A percentile compares a stretch with the other conserved stretches of the same genome.
These are phyloP conservation scores for Caenorhabditis wallacei DNA, from an alignment of 2,888 invertebrate genomes.

Conservation along the genomic window DNA sequence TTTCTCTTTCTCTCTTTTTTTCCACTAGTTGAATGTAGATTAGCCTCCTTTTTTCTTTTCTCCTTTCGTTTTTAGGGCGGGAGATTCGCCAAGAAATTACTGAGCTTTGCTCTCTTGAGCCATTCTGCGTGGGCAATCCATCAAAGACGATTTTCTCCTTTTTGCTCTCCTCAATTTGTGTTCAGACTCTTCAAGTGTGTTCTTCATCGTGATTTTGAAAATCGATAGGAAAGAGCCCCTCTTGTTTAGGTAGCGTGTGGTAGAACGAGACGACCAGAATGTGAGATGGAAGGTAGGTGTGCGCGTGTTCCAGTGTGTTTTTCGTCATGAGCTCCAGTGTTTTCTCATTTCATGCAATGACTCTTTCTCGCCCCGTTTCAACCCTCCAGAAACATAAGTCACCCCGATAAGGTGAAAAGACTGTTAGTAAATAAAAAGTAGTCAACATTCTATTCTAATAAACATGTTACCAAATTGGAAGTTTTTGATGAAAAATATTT, in stretches of 20 bases:
- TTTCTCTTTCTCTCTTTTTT: not conserved
- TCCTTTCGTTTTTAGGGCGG: not conserved
- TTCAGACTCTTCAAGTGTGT: not conserved
- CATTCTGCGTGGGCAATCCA: not conserved
- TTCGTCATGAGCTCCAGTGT: not conserved
- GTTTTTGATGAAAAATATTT: not conserved
- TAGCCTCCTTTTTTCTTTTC: not conserved
- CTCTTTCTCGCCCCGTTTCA: not conserved
- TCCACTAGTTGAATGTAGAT: not conserved
- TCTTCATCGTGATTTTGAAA: slow-evolving; percentile 4
- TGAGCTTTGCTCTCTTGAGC: not conserved
- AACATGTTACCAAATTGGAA: not conserved
- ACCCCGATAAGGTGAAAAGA: too few species aligned
- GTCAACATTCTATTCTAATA: not conserved
- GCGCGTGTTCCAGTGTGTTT: slow-evolving; percentile 7
- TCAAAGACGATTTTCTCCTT: not conserved
- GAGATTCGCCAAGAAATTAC: not conserved
- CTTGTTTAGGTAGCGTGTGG: slow-evolving; percentile 29
- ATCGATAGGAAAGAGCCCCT: slow-evolving; percentile 1
- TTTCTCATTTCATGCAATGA: not conserved
- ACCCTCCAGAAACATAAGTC: not conserved
- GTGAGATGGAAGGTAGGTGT: slow-evolving; percentile 13
- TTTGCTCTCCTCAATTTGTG: not conserved
- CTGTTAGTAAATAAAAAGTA: not conserved
- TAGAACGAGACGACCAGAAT: slow-evolving; percentile 8